These are phyloP conservation scores for Corythoichthys intestinalis DNA, from an alignment of 2,113 vertebrate genomes.

Conservation along the genomic window DNA sequence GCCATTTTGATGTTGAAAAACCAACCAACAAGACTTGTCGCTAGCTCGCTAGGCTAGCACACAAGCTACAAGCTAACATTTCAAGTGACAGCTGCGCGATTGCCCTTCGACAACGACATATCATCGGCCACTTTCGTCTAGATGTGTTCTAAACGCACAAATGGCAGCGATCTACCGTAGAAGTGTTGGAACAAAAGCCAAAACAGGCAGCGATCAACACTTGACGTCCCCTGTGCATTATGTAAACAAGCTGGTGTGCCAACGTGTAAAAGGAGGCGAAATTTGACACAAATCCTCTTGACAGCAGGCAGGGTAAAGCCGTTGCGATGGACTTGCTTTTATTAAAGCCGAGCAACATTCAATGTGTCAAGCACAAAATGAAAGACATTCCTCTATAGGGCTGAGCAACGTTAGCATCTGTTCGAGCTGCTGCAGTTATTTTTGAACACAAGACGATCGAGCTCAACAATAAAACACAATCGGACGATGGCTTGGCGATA, in stretches of 20 bases:
- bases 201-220: constrained; percentile 34
- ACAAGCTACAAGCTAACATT: constrained; percentile 27
- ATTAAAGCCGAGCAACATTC: not conserved
- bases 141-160: not conserved
- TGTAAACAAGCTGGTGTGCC: constrained; percentile 65
- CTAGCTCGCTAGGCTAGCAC: constrained; percentile 33
- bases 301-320: constrained; percentile 51
- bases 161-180: not conserved
- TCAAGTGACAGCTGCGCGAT: constrained; percentile 25
- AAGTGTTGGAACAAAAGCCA: constrained; percentile 60
- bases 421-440: constrained; percentile 28
- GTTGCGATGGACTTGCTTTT: constrained; percentile 17
- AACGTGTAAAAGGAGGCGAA: constrained; percentile 39
- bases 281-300: constrained; percentile 31
- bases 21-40: constrained; percentile 55
- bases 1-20: constrained; percentile 71
- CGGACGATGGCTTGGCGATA: not conserved
- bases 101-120: not conserved
- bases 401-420: constrained; percentile 32
- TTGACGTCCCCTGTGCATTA: constrained; percentile 58
- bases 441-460: constrained; percentile 13
- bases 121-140: not conserved
- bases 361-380: constrained; percentile 22
- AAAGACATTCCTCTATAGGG: constrained; percentile 26
- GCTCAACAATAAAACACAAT: constrained; percentile 21